phyloP scores from a whole-genome alignment of 2,888 invertebrate species.

The Epirrhoe tristata region DNA sequence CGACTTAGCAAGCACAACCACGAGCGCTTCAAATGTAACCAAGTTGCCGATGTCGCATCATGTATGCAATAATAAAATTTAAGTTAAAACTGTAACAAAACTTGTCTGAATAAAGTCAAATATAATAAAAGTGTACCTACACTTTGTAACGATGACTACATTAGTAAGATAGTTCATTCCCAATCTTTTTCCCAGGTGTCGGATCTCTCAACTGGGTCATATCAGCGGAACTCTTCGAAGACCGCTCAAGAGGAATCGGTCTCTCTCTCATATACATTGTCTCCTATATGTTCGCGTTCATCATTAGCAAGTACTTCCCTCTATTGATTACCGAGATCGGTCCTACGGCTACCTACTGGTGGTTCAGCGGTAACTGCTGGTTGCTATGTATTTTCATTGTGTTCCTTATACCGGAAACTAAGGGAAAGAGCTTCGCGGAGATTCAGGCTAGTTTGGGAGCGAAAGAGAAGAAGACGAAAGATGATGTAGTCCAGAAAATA shows the following conservation, averaged over 20 bases:
- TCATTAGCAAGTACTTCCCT: conserved; percentile 60
- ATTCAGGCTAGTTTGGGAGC: conserved; percentile 60
- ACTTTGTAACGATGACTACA: too few species aligned
- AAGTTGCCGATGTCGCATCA: too few species aligned
- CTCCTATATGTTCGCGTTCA: conserved; percentile 48
- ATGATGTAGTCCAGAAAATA: too few species aligned
- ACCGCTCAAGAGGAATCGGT: conserved; percentile 58
- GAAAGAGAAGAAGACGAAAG: neutral
- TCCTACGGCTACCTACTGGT: conserved; percentile 59
- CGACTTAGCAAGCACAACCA: too few species aligned
- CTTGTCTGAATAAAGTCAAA: too few species aligned
- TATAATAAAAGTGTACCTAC: too few species aligned
- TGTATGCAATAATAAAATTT: too few species aligned
- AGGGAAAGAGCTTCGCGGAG: conserved; percentile 67
- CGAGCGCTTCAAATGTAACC: too few species aligned
- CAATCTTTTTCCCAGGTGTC: conserved; percentile 54
- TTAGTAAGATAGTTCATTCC: neutral
- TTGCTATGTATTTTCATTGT: conserved; percentile 49
- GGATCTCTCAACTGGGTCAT: conserved; percentile 63
- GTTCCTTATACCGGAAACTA: conserved; percentile 70
- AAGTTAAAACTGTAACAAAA: too few species aligned
- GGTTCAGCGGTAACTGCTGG: conserved; percentile 54
- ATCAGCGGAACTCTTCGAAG: conserved; percentile 64
- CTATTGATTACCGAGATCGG: conserved; percentile 49
- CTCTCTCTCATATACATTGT: conserved; percentile 44